phyloP scores from a whole-genome alignment of 2,113 vertebrate species.

The Plectropomus leopardus region DNA sequence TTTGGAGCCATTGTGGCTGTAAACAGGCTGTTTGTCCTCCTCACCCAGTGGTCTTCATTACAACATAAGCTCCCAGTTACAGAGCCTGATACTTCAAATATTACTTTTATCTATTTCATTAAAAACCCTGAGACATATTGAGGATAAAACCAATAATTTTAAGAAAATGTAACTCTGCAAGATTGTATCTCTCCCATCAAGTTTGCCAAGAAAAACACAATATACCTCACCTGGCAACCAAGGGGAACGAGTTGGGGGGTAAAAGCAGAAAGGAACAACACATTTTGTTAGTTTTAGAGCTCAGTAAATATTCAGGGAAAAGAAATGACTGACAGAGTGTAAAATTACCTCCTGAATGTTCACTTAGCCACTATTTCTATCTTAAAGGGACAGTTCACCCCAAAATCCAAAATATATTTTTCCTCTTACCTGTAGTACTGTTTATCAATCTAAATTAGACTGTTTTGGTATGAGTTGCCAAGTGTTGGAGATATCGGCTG shows the following conservation, averaged over 20 bases:
- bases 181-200: conserved; percentile 30
- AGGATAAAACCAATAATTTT: conserved; percentile 7
- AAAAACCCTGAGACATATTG: conserved; percentile 9
- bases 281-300: not conserved
- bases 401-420: no score
- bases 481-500: no score
- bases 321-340: no score
- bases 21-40: conserved; percentile 8
- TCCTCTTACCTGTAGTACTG: no score
- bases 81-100: conserved; percentile 8
- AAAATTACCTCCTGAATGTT: no score
- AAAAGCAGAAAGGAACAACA: conserved; percentile 2
- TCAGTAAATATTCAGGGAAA: not conserved
- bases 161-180: not conserved
- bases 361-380: no score
- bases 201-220: conserved; percentile 13
- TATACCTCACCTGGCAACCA: not conserved
- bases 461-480: no score
- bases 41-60: conserved; percentile 11
- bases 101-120: conserved; percentile 22
- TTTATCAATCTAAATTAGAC: no score
- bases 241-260: not conserved
- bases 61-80: not conserved
- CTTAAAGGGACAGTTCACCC: no score
- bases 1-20: not conserved